Percentiles rank a stretch among this genome's conserved stretches.
phyloP scores from a whole-genome alignment of 2,888 invertebrate genomes.

The Branchinecta sandiegonensis region DNA sequence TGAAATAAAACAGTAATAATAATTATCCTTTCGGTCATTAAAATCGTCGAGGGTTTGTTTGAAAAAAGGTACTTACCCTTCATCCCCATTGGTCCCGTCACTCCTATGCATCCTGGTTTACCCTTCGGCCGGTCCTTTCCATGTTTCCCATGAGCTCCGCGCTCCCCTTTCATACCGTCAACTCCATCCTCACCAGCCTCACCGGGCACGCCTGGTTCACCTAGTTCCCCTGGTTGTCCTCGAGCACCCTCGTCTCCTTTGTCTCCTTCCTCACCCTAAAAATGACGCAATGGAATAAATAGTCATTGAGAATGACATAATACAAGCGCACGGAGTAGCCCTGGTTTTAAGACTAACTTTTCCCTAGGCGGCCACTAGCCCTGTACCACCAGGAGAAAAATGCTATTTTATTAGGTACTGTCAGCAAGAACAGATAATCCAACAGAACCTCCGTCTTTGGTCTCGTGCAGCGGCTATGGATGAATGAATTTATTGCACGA shows the following conservation, averaged over 20 bases:
- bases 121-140: conserved; percentile 5
- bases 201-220: not conserved
- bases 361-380: not conserved
- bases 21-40: too few relatives aligned
- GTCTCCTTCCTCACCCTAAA: not conserved
- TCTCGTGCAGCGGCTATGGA: too few relatives aligned
- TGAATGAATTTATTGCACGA: too few relatives aligned
- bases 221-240: not conserved
- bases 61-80: not conserved
- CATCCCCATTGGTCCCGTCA: not conserved
- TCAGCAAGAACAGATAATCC: too few relatives aligned
- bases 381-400: not conserved
- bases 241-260: not conserved
- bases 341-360: too few relatives aligned
- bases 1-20: too few relatives aligned
- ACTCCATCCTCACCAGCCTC: not conserved
- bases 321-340: too few relatives aligned
- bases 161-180: not conserved
- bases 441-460: too few relatives aligned
- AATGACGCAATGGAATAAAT: not conserved
- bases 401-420: not conserved
- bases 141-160: not conserved
- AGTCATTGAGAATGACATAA: too few relatives aligned
- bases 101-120: not conserved
- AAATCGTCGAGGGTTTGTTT: too few relatives aligned